Percentiles rank a stretch among this genome's conserved stretches.
Conservation (phyloP, 92 coral and sea anemone genomes). For the Galaxea fascicularis region DNA sequence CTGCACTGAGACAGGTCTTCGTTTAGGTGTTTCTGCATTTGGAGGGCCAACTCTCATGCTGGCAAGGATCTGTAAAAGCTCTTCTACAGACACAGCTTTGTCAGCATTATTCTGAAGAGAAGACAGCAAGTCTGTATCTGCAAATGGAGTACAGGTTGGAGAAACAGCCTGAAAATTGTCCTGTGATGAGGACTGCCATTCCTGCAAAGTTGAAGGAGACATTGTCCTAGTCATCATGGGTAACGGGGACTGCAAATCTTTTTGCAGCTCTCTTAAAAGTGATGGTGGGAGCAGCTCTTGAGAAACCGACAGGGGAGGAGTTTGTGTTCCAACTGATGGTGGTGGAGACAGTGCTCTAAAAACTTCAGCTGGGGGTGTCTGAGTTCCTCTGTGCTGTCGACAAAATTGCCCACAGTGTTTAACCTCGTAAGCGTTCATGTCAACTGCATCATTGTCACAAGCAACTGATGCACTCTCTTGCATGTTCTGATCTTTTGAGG, state of each 20-base stretch:
- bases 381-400: constrained; percentile 38
- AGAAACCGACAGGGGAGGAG: constrained; percentile 29
- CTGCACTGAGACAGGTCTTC: constrained; percentile 43
- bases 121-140: constrained; percentile 3
- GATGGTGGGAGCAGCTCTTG: constrained; percentile 34
- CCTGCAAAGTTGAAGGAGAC: constrained; percentile 28
- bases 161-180: not conserved
- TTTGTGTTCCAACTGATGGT: constrained; percentile 51
- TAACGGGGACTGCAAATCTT: constrained; percentile 14
- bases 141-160: not conserved
- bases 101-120: constrained; percentile 21
- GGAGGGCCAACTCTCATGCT: constrained; percentile 36
- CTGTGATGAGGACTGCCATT: constrained; percentile 6
- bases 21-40: constrained; percentile 7
- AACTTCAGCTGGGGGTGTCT: constrained; percentile 45
- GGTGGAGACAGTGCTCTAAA: constrained; percentile 39
- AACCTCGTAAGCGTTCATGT: not conserved
- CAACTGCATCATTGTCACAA: not conserved
- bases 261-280: constrained; percentile 23
- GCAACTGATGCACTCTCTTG: not conserved
- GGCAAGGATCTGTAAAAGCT: constrained; percentile 58
- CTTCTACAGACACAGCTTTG: constrained; percentile 75
- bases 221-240: not conserved
- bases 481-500: not conserved
- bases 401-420: constrained; percentile 16